Percentiles rank a stretch among this genome's conserved stretches.
phyloP scores from a whole-genome alignment of 1,140 invertebrate genomes.

The Caenorhabditis remanei region DNA sequence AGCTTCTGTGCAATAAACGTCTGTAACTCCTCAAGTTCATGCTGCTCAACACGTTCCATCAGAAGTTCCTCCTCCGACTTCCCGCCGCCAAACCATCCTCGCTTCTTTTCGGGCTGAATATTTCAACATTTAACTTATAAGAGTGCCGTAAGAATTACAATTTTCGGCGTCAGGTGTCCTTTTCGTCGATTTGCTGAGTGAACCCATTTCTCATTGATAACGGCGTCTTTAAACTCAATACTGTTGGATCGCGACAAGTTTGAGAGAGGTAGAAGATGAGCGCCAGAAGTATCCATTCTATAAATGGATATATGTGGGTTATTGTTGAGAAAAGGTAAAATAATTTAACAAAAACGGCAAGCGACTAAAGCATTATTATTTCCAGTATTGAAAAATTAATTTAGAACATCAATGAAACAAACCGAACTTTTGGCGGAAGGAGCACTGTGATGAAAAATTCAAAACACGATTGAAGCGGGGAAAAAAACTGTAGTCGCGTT shows the following conservation, averaged over 20 bases:
- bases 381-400: background rate
- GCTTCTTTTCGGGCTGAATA: slow-evolving; percentile 39
- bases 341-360: background rate
- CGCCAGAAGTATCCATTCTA: slow-evolving; percentile 18
- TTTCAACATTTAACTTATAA: slow-evolving; percentile 54
- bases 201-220: slow-evolving; percentile 43
- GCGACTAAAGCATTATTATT: no score
- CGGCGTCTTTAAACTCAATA: slow-evolving; percentile 44
- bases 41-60: slow-evolving; percentile 51
- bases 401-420: no score
- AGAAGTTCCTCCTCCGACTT: slow-evolving; percentile 36
- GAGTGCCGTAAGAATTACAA: background rate
- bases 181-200: slow-evolving; percentile 35
- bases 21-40: slow-evolving; percentile 60
- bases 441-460: no score
- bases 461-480: no score
- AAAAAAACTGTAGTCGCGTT: no score
- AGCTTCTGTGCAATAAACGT: slow-evolving; percentile 63
- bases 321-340: background rate
- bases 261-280: background rate
- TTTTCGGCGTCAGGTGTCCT: slow-evolving; percentile 27
- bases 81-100: slow-evolving; percentile 54
- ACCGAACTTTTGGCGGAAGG: no score
- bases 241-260: slow-evolving; percentile 31
- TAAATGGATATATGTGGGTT: background rate